A percentile compares a stretch with the other conserved stretches of the same genome.
These are phyloP conservation scores for Ciconia stormi DNA, from an alignment of 2,113 vertebrate species.

Conservation along the genomic window DNA sequence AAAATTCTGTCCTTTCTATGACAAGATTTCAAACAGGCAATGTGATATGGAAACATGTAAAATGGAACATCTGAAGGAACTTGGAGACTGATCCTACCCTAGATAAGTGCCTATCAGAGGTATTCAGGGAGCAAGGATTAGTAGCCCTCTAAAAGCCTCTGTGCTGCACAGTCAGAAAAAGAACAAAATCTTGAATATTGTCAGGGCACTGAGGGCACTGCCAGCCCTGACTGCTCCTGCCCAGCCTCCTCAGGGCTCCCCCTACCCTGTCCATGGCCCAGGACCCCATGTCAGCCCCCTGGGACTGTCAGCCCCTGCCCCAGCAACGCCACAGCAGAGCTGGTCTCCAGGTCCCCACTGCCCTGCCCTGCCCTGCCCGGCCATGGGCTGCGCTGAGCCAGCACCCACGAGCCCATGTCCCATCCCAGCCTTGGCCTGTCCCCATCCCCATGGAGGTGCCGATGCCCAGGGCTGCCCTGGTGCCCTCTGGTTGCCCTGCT, in stretches of 20 bases:
- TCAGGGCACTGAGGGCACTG: neutral
- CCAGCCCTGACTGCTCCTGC: neutral
- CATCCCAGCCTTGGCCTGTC: neutral
- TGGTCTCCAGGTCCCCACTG: neutral
- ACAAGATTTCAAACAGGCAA: neutral
- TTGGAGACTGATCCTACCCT: neutral
- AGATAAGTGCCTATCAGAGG: fast-evolving
- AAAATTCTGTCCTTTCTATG: neutral
- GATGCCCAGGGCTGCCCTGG: fast-evolving
- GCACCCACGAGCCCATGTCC: fast-evolving
- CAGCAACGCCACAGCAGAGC: fast-evolving
- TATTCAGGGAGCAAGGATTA: neutral
- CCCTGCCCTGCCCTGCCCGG: neutral
- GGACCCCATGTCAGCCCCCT: fast-evolving
- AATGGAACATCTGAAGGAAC: neutral
- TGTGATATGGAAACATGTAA: neutral
- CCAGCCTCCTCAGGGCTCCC: neutral
- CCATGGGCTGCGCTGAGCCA: fast-evolving
- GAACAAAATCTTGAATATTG: neutral
- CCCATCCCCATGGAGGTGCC: neutral
- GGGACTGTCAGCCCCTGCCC: fast-evolving
- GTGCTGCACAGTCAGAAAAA: neutral
- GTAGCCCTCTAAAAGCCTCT: neutral
- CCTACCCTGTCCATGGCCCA: neutral
- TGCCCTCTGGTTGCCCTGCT: fast-evolving